Conservation (phyloP, 2,888 invertebrate genomes). For the Epirrhoe alternata region DNA sequence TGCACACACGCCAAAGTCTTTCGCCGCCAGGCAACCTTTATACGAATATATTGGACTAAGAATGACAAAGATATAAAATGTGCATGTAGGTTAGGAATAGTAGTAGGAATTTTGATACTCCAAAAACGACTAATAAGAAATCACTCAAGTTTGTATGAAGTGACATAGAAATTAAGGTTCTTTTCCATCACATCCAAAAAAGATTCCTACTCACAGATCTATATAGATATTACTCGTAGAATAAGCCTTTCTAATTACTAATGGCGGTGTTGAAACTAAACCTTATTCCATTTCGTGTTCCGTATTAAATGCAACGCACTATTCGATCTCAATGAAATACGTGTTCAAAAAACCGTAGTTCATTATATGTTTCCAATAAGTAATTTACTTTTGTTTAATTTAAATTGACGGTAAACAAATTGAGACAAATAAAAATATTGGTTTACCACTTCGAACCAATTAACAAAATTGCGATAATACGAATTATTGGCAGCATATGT, state of each 20-base stretch:
- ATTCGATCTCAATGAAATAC: not conserved
- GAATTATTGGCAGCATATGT: conserved; percentile 6
- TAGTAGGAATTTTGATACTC: too few species aligned
- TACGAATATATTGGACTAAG: not conserved
- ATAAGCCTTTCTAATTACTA: too few species aligned
- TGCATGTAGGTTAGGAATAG: too few species aligned
- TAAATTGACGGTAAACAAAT: conserved; percentile 33
- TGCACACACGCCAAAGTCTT: not conserved
- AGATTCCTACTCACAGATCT: too few species aligned
- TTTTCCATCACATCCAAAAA: too few species aligned
- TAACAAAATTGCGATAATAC: conserved; percentile 27
- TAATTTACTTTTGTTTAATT: conserved; percentile 13
- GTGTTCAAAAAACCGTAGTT: conserved; percentile 2
- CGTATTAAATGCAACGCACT: not conserved
- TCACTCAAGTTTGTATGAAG: too few species aligned
- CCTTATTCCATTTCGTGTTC: too few species aligned
- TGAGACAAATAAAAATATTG: conserved; percentile 34
- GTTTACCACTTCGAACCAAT: conserved; percentile 35
- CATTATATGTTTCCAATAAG: conserved; percentile 3
- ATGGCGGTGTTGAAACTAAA: too few species aligned
- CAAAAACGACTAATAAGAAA: too few species aligned
- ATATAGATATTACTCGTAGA: too few species aligned
- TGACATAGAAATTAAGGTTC: too few species aligned
- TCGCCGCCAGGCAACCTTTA: not conserved
- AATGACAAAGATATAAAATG: too few species aligned